These are phyloP conservation scores for Rhopalosiphum maidis DNA, from an alignment of 1,140 invertebrate genomes.

Conservation along the genomic window DNA sequence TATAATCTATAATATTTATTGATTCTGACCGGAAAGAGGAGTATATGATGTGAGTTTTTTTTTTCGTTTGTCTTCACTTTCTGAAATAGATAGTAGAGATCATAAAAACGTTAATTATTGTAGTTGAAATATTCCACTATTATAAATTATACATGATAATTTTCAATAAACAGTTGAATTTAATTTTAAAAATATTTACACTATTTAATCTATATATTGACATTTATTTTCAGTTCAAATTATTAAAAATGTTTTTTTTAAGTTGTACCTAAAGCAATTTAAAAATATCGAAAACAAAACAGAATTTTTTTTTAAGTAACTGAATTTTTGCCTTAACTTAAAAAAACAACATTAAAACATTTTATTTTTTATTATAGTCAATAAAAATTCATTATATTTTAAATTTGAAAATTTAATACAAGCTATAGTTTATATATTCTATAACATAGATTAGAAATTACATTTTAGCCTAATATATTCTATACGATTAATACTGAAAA, in stretches of 20 bases:
- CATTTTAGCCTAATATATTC: neutral
- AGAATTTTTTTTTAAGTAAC: neutral
- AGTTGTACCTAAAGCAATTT: neutral
- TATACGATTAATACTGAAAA: neutral
- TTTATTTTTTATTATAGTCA: neutral
- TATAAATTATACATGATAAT: neutral
- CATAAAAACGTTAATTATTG: too few species aligned
- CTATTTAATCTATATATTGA: neutral
- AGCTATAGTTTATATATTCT: neutral
- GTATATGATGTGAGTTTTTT: too few species aligned
- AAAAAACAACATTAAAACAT: neutral
- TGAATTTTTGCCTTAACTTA: neutral
- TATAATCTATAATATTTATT: neutral
- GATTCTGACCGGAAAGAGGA: neutral
- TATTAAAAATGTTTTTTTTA: neutral
- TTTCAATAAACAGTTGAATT: too few species aligned
- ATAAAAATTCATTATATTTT: neutral
- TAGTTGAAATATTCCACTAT: neutral
- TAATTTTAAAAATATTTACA: neutral
- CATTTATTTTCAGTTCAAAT: neutral
- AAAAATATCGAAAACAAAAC: neutral
- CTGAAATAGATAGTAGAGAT: too few species aligned
- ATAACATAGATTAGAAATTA: neutral
- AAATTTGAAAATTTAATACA: neutral
- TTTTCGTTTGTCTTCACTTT: too few species aligned